These are phyloP conservation scores for Ptychochromis oligacanthus DNA, from an alignment of 2,113 vertebrate genomes.

Conservation along the genomic window DNA sequence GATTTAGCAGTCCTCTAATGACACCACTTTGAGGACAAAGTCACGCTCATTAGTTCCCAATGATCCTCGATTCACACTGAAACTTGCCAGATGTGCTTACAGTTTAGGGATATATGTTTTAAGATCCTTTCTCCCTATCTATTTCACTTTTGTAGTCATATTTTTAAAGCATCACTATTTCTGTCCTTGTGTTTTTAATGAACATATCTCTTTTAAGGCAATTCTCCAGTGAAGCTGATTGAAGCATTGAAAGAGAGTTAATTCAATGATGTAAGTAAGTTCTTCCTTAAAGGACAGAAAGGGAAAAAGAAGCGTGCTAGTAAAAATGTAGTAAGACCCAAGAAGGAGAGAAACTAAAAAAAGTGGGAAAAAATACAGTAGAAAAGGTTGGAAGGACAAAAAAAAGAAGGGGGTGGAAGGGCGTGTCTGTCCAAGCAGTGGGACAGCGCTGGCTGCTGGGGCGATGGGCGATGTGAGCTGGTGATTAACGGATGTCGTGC, in stretches of 20 bases:
- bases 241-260: not conserved
- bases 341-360: not conserved
- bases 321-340: not conserved
- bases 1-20: constrained; percentile 69
- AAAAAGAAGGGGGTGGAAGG: constrained; percentile 65
- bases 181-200: not conserved
- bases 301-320: not conserved
- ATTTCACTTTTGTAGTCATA: not conserved
- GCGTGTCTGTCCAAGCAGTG: constrained; percentile 57
- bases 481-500: constrained; percentile 78
- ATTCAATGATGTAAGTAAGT: constrained; percentile 17
- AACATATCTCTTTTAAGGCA: constrained; percentile 13
- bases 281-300: not conserved
- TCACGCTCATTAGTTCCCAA: constrained; percentile 70
- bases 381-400: constrained; percentile 54
- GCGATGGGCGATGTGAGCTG: constrained; percentile 74
- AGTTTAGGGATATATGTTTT: constrained; percentile 45
- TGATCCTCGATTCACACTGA: constrained; percentile 63
- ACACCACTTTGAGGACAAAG: constrained; percentile 66
- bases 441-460: constrained; percentile 70
- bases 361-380: constrained; percentile 26
- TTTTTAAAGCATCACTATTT: constrained; percentile 2
- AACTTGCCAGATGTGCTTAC: constrained; percentile 62
- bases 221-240: constrained; percentile 52
- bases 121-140: not conserved